Evolutionary conservation across 1,140 invertebrate species (phyloP), one percentile per base, ranked within the genome.

Genomic region (Delia radicum): DNA sequence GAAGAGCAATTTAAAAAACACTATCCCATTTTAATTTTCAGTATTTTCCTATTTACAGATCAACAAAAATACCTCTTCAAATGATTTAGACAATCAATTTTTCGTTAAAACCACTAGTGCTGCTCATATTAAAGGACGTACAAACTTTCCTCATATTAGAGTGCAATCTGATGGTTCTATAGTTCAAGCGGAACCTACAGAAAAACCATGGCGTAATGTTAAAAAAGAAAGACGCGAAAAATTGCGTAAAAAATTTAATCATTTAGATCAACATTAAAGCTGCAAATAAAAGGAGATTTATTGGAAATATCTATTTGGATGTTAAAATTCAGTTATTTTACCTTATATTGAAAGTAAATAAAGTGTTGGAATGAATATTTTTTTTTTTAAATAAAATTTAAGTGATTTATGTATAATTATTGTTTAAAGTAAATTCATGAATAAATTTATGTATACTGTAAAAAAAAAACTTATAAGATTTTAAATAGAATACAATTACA

Each of bases 151-250:
- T 8, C 79, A 85, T 28, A 80, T 86, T 2, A 80, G 83, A n/a
- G 69, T 81, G 29, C 78, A 79, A 21, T 80, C 78, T n/a, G 80
- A 83, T 72, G 83, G 83, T 3, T 78, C 18, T 3, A 8, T 83
- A 12, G 76, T 82, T 3, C 69, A 74, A n/a, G 27, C 13, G 78
- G 87, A 71, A 79, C 85, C 78, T 78, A 87, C 77, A 78, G 67
- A 86, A 24, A 96, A 96, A 87, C 94, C 94, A 5, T 96, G 94
- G 94, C 95, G 95, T 81, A 90, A 91, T 80, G 88, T 90, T 4
- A 93, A 93, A 80, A 93, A 93, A 80, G 94, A 95, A 71, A 96
- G 95, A 81, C 91, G 91, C 78, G 94, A 97, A 82, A 98, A 98
- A 86, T 82, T 94, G n/a, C 89, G 95, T 80, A 89, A 93, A 83